Conservation (phyloP, 1,140 invertebrate genomes). For the Neotoxoptera formosana region DNA sequence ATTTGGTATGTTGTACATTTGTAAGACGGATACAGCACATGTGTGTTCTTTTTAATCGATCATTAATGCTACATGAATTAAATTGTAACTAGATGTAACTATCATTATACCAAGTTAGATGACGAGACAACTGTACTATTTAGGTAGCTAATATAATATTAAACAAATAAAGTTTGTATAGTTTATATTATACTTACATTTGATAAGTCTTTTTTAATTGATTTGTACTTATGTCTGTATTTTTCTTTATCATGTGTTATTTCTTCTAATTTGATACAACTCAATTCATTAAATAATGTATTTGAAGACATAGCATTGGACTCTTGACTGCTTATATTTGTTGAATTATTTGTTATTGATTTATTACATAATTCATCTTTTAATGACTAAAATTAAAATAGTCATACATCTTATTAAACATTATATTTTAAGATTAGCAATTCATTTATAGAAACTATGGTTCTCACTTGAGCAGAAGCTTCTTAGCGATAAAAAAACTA, state of each 20-base stretch:
- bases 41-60: neutral
- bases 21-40: neutral
- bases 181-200: conserved; percentile 6
- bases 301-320: neutral
- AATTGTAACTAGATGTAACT: neutral
- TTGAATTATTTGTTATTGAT: conserved; percentile 29
- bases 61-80: neutral
- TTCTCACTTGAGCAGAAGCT: neutral
- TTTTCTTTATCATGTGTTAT: conserved; percentile 53
- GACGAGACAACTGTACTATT: neutral
- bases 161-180: neutral
- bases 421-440: neutral
- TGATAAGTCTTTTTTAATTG: conserved; percentile 27
- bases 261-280: conserved; percentile 46
- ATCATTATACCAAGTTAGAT: neutral
- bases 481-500: neutral
- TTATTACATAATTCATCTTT: conserved; percentile 50
- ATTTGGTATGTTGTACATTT: neutral
- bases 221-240: conserved; percentile 48
- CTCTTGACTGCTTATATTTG: neutral
- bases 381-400: conserved; percentile 14
- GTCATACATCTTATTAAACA: neutral
- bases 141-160: neutral
- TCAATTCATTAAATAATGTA: conserved; percentile 55
- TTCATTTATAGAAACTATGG: neutral